phyloP scores from a whole-genome alignment of 2,797 vertebrate species.

The Esox masquinongy region DNA sequence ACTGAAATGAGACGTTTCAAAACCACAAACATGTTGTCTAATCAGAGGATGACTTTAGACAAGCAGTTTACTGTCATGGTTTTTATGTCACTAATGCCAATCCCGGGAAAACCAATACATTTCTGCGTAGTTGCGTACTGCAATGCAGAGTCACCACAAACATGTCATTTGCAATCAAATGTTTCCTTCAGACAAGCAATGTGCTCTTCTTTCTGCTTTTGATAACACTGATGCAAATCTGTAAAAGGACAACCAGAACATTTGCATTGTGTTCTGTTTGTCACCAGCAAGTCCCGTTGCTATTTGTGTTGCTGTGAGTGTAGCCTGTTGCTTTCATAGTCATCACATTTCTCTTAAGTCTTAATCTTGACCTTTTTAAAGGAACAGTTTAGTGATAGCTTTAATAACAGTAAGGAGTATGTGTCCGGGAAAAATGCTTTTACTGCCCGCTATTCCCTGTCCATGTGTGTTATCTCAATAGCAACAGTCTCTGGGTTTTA shows the following conservation, averaged over 20 bases:
- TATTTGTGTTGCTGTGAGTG: conserved; percentile 37
- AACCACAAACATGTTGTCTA: background rate
- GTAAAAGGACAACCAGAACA: background rate
- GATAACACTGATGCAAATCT: background rate
- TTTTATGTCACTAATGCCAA: background rate
- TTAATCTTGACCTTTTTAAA: background rate
- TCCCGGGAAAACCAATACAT: background rate
- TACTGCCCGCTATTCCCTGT: background rate
- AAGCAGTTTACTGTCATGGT: background rate
- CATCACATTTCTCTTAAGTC: background rate
- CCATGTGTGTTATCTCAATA: background rate
- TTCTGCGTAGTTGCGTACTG: background rate
- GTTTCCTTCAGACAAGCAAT: background rate
- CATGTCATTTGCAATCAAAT: background rate
- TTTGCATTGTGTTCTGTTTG: conserved; percentile 36
- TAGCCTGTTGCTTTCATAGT: conserved; percentile 16
- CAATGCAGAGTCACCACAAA: background rate
- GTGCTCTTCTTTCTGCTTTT: background rate
- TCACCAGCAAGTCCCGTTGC: conserved; percentile 37
- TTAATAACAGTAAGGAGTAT: background rate
- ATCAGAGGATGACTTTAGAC: background rate
- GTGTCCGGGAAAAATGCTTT: background rate
- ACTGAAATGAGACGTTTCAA: background rate
- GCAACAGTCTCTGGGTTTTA: background rate
- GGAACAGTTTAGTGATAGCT: background rate